Evolutionary conservation across 1,140 invertebrate species (phyloP).

Genomic region (Tetramorium simillimum): DNA sequence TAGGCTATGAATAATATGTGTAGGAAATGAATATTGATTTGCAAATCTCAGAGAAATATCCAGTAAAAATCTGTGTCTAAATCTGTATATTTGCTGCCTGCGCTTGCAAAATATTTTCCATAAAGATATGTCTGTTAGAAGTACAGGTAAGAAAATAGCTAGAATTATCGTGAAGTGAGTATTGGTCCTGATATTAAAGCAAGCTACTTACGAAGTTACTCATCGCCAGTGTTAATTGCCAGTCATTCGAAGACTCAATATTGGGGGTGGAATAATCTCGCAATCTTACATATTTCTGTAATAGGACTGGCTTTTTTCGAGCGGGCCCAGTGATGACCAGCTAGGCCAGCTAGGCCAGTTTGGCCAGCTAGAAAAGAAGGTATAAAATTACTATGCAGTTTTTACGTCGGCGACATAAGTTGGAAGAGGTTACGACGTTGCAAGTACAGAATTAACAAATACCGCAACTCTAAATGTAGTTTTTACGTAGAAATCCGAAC

Average conservation of each 20-base stretch:
- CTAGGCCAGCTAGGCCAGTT: conserved; percentile 18
- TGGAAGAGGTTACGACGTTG: conserved; percentile 21
- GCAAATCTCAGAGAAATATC: neutral
- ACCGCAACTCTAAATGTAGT: conserved; percentile 1
- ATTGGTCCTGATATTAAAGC: conserved; percentile 32
- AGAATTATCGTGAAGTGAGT: conserved; percentile 41
- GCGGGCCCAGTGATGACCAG: conserved; percentile 61
- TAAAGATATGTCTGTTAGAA: conserved; percentile 43
- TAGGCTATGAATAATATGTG: conserved; percentile 33
- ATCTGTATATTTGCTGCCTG: conserved; percentile 48
- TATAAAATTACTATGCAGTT: conserved; percentile 64
- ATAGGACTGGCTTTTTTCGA: conserved; percentile 61
- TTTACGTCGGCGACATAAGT: conserved; percentile 62
- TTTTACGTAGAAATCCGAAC: neutral
- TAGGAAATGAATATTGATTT: neutral
- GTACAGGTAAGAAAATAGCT: conserved; percentile 49
- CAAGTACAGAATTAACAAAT: conserved; percentile 33
- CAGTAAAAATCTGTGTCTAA: conserved; percentile 26
- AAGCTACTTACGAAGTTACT: conserved; percentile 43
- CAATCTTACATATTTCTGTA: conserved; percentile 71
- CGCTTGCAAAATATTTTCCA: conserved; percentile 36
- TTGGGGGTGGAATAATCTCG: conserved; percentile 64
- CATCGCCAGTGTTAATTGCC: conserved; percentile 56
- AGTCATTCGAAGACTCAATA: conserved; percentile 53
- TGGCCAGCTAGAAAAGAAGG: conserved; percentile 61